Base-by-base conservation (phyloP, 2,113 vertebrate species). In the Anhinga anhinga region DNA sequence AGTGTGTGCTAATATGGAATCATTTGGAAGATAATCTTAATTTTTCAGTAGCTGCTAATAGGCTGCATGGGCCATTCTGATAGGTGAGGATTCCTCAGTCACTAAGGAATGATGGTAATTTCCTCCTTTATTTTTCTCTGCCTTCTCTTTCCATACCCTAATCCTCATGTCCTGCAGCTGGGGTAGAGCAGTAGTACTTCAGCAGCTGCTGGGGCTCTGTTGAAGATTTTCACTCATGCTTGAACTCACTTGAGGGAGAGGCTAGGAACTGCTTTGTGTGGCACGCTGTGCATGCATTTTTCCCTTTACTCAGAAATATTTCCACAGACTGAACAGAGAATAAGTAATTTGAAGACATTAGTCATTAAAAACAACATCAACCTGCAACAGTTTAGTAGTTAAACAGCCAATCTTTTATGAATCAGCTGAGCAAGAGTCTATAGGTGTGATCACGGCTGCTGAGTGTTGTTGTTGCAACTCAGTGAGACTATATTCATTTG, bases 361-460 rank as follows among this genome's bases (percentile, higher is more conserved):
- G 77, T 89, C 73, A 58, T 91, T 84, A 94, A 85, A 96, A 81
- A 25, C 55, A 72, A 15, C 40, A 76, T 66, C 58, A 73, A 21
- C 73, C 62, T 95, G 81, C 69, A 93, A 81, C 67, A 78, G 63
- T 5, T 93, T 58, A 78, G 76, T 59, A 63, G 77, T 90, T 95
- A 69, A 96, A 88, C 81, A 91, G 88, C 56, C 66, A 76, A 79
- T 61, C 32, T 91, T 87, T 85, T 74, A 38, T 74, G 86, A 91
- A 86, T 96, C 88, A 92, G 52, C 88, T 67, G 88, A 91, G 78
- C 86, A 82, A 79, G 63, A 85, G 90, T 73, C 55, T 72, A 34
- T 82, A 86, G 92, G 88, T 94, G 90, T 94, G 93, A 96, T 95
- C 95, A 79, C 89, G 96, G 91, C 88, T 96, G 80, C 95, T 86